Evolutionary conservation across 1,140 invertebrate genomes (phyloP).

Genomic region (Drosophila oshimai): DNA sequence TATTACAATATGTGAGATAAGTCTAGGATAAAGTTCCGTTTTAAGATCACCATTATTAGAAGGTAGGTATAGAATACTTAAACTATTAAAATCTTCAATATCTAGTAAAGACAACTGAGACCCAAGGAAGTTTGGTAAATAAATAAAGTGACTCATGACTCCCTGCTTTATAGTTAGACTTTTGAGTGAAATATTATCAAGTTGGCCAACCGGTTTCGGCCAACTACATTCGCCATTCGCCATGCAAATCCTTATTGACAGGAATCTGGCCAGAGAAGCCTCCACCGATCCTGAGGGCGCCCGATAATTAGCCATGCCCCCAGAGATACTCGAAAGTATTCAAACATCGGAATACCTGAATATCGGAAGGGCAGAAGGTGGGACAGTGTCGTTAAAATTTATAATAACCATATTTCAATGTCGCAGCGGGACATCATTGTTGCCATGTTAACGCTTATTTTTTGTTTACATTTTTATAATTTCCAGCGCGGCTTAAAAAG

Average conservation of each 20-base stretch:
- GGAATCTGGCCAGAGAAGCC: not conserved
- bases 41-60: no score
- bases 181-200: no score
- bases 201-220: not conserved
- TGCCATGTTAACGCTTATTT: slow-evolving; percentile 82
- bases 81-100: no score
- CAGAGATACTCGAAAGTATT: not conserved
- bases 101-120: no score
- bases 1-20: no score
- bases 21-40: no score
- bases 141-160: no score
- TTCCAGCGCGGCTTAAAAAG: slow-evolving; percentile 32
- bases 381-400: slow-evolving; percentile 76
- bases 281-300: slow-evolving; percentile 1
- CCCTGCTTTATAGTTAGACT: no score
- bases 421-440: slow-evolving; percentile 81
- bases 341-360: not conserved
- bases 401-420: slow-evolving; percentile 82
- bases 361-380: slow-evolving; percentile 20
- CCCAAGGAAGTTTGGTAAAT: no score
- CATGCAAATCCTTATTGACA: slow-evolving; percentile 2
- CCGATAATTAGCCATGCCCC: slow-evolving; percentile 29
- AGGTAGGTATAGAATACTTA: no score
- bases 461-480: slow-evolving; percentile 75
- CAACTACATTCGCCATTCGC: not conserved